Base-by-base conservation (phyloP, 2,888 invertebrate species). In the Leptinotarsa juncta region DNA sequence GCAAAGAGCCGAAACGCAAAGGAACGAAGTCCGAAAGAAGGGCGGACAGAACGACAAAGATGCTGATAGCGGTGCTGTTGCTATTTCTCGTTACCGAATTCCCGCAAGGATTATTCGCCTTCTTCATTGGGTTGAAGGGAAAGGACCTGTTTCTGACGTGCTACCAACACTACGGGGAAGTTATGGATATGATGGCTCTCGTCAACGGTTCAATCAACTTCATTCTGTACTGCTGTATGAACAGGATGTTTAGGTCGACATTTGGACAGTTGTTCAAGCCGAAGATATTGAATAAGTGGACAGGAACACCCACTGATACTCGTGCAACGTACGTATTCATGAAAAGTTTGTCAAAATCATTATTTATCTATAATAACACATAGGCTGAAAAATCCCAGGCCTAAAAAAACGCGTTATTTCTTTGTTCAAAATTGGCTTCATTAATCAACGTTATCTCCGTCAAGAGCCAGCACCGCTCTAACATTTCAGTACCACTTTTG, bases 131-230 rank as follows among this genome's bases (percentile, higher is more conserved):
- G n/a, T 88, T 93, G 51, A 87, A 91, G 20, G 91, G 91, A 0
- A 88, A 92, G 85, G 92, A 92, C 76, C 95, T 97, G 87, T 95
- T 96, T 85, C 89, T 91, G 70, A 91, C 92, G 50, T 96, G 96
- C 87, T 97, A 97, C 88, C 91, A 92, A 78, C 90, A 93, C 65
- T 93, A 95, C 78, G 96, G 96, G 1, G 97, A 97, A 85, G 86
- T 97, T 72, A 94, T 97, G 93, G 97, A 98, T 88, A 93, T 96
- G 76, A 88, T 97, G 84, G 97, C 97, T 0, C 90, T 98, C 74
- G 89, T 96, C 82, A 98, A 97, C 87, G 96, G 97, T 12, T 95
- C 96, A 0, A 95, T 97, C 74, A 98, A 97, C 88, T 98, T 98
- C 85, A 94, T 97, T 71, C 90, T 98, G 62, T 98, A 97, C 87